These are phyloP conservation scores for Callaeas wilsoni DNA, from an alignment of 2,113 vertebrate species.

Conservation along the genomic window DNA sequence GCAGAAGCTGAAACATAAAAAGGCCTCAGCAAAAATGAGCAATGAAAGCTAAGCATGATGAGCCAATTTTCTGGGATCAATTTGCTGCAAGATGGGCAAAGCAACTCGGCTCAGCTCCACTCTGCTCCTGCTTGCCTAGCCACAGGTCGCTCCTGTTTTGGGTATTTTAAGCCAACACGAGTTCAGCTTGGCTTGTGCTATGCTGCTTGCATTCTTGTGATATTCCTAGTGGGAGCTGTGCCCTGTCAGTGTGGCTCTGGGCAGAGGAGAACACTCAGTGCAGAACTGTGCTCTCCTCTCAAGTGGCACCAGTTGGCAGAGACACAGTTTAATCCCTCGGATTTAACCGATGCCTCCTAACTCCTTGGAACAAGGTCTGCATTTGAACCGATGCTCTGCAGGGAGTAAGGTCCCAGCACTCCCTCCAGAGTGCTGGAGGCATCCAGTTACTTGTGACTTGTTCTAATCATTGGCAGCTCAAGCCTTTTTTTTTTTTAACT, in stretches of 20 bases:
- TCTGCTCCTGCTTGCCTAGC: background rate
- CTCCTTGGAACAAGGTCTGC: constrained; percentile 2
- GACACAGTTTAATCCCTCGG: background rate
- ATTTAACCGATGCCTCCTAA: background rate
- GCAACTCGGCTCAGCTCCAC: background rate
- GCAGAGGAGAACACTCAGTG: background rate
- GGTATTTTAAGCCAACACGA: background rate
- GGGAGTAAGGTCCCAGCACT: background rate
- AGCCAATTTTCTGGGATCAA: background rate
- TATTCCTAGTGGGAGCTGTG: background rate
- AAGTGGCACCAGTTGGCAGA: background rate
- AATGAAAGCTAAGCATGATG: background rate
- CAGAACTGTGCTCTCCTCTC: background rate
- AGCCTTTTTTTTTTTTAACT: background rate
- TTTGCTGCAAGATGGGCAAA: background rate
- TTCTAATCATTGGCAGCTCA: background rate
- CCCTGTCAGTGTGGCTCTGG: background rate
- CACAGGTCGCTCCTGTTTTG: background rate
- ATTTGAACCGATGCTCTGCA: background rate
- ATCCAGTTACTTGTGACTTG: background rate
- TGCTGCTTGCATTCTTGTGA: background rate
- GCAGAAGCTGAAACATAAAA: background rate
- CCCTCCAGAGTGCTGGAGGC: background rate
- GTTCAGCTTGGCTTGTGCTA: background rate
- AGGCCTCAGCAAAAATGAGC: background rate